Conservation (phyloP, 2,797 vertebrate genomes). For the Astyanax mexicanus region DNA sequence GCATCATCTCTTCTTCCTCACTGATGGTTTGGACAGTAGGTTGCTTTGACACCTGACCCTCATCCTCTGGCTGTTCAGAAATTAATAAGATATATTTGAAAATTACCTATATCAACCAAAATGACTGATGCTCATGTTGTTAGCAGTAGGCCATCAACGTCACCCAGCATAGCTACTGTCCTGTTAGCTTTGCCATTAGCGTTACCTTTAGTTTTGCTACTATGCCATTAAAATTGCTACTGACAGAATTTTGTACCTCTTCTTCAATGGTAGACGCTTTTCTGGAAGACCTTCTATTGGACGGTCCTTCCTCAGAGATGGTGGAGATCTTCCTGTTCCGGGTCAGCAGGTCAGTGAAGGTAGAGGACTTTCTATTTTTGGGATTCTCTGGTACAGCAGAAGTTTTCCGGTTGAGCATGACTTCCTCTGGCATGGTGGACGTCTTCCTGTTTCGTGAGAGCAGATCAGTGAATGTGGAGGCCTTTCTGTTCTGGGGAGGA, state of each 20-base stretch:
- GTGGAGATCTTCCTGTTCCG: conserved; percentile 69
- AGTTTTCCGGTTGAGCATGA: conserved; percentile 56
- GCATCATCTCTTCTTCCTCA: conserved; percentile 75
- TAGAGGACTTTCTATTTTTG: conserved; percentile 67
- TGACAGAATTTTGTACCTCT: conserved; percentile 65
- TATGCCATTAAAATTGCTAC: no score
- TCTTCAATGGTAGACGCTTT: conserved; percentile 74
- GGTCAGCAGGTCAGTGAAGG: conserved; percentile 70
- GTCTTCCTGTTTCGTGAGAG: conserved; percentile 69
- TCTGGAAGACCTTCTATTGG: conserved; percentile 52
- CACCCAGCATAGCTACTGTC: no score
- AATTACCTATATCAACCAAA: no score
- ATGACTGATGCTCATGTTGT: no score
- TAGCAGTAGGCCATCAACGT: no score
- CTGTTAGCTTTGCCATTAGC: no score
- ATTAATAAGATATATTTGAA: background rate
- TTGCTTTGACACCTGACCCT: conserved; percentile 67
- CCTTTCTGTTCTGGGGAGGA: conserved; percentile 60
- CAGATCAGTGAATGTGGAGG: conserved; percentile 73
- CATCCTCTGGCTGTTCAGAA: conserved; percentile 46
- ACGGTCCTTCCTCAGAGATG: conserved; percentile 56
- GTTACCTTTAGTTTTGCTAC: no score
- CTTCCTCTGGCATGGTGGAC: conserved; percentile 60
- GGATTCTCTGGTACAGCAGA: conserved; percentile 62
- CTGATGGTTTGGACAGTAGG: conserved; percentile 74